These are phyloP conservation scores for Myrmecophaga tridactyla DNA, from an alignment of 2,113 vertebrate species.

Conservation along the genomic window DNA sequence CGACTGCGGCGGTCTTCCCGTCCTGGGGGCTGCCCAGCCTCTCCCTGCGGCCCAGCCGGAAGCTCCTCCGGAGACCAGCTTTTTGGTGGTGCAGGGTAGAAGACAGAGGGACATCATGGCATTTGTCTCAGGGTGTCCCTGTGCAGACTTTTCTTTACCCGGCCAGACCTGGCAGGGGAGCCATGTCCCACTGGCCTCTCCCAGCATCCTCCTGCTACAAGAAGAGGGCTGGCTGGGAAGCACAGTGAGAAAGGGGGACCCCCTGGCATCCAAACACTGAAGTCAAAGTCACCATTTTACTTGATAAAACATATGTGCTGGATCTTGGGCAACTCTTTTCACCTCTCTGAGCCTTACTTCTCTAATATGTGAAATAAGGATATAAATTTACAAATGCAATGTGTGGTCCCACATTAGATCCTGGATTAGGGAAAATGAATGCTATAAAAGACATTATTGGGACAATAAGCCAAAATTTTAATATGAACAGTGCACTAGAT, in stretches of 20 bases:
- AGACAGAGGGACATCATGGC: not conserved
- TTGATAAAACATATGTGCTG: not conserved
- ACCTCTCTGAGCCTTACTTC: not conserved
- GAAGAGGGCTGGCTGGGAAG: not conserved
- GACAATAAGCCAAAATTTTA: not conserved
- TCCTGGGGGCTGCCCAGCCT: conserved; percentile 82
- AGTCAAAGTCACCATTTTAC: not conserved
- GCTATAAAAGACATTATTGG: not conserved
- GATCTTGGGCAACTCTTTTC: not conserved
- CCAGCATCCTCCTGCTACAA: not conserved
- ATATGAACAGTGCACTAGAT: not conserved
- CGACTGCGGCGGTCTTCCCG: conserved; percentile 74
- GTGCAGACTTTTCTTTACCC: not conserved
- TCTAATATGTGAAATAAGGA: not conserved
- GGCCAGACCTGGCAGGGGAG: not conserved
- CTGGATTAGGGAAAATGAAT: not conserved
- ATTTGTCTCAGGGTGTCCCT: not conserved
- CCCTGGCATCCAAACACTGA: not conserved
- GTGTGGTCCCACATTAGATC: not conserved
- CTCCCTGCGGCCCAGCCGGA: conserved; percentile 89
- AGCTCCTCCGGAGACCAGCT: conserved; percentile 94
- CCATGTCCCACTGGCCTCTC: not conserved
- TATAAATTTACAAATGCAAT: not conserved
- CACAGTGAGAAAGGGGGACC: not conserved
- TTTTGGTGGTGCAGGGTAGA: not conserved